Evolutionary conservation across 2,888 invertebrate genomes (phyloP).

Genomic region (Brenthis hecate): DNA sequence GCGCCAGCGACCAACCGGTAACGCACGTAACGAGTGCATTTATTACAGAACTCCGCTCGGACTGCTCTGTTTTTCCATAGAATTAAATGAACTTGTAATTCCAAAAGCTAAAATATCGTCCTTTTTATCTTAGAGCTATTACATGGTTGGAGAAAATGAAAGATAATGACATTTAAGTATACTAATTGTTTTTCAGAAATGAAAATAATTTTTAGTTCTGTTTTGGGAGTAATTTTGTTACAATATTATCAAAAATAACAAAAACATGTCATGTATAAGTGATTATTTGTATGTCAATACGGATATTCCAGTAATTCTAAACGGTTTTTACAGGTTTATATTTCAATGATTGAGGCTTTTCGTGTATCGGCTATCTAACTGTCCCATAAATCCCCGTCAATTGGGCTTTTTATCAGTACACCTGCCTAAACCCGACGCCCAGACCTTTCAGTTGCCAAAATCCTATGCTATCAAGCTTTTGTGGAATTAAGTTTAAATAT

Average conservation of each 20-base stretch:
- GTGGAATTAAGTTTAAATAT: slow-evolving; percentile 13
- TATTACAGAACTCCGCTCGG: slow-evolving; percentile 7
- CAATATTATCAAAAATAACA: too few species aligned
- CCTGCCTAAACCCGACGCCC: slow-evolving; percentile 22
- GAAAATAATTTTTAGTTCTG: too few species aligned
- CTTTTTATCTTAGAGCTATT: too few species aligned
- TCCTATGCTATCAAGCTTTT: slow-evolving; percentile 8
- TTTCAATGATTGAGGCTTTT: slow-evolving; percentile 23
- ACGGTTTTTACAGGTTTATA: slow-evolving; percentile 8
- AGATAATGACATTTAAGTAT: too few species aligned
- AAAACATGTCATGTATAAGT: too few species aligned
- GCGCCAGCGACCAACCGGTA: slow-evolving; percentile 11
- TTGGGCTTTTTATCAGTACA: slow-evolving; percentile 27
- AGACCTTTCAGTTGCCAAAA: slow-evolving; percentile 21
- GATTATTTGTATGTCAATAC: too few species aligned
- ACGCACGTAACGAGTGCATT: slow-evolving; percentile 20
- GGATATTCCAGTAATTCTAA: too few species aligned
- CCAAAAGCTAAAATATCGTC: too few species aligned
- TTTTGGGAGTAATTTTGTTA: too few species aligned
- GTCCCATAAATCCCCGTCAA: slow-evolving; percentile 28
- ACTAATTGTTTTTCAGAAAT: too few species aligned
- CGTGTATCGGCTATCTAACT: slow-evolving; percentile 22
- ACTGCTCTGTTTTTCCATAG: background rate
- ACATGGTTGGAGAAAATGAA: too few species aligned
- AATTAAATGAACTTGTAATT: background rate